Evolutionary conservation across 2,888 invertebrate genomes (phyloP), one percentile per base, ranked within the genome.

Genomic region (Watsonalla cultraria): DNA sequence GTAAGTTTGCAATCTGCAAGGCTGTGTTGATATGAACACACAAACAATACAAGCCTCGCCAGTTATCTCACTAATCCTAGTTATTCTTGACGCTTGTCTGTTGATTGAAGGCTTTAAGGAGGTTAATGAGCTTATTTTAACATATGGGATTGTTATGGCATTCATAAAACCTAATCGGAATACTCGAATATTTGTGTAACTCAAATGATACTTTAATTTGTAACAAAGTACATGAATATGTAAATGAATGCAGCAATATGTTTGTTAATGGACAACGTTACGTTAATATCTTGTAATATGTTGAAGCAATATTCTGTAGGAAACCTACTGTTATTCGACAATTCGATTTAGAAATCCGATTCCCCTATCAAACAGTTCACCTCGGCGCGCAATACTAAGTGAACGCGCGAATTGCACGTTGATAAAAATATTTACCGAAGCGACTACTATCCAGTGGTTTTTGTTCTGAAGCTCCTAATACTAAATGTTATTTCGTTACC

Each of bases 301-400:
- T 69, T 70, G 60, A 63, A 47, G 60, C 65, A 69, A 70, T 74
- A 68, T 72, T 77, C 74, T 68, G 68, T 68, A 69, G 69, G 68
- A 78, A 73, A 68, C 60, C 54, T 56, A 59, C 39, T 63, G 65
- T 68, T 68, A 67, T 71, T 72, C 62, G 63, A 68, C 63, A 65
- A 64, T 66, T 58, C 59, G 54, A 61, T 73, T 74, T 74, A 70
- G 74, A 72, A 78, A 77, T 72, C 68, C 45, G 55, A 70, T 64
- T 70, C 60, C 63, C 65, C 56, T 57, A 52, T 54, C 57, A 57
- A 65, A 49, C 60, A 66, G 77, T 76, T 53, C 45, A 53, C 51
- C 62, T 57, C 58, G 55, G 65, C 56, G 53, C 56, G 54, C 60
- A 60, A 53, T 54, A 55, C 60, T 52, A 54, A 57, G 35, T 63